Conservation (phyloP, 2,888 invertebrate species). For the Eupeodes luniger region DNA sequence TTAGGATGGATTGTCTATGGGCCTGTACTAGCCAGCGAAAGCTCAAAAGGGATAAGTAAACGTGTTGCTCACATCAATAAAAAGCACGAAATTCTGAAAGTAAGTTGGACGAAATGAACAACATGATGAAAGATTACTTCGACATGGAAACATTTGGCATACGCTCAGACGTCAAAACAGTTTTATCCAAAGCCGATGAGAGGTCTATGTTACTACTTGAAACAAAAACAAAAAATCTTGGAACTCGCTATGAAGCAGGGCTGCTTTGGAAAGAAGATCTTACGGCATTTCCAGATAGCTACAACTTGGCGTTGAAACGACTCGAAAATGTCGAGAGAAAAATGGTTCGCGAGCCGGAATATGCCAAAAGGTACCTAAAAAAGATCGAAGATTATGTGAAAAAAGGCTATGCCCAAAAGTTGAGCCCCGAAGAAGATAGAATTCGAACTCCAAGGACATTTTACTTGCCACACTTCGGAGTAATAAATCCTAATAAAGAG, state of each 20-base stretch:
- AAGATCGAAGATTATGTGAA: slow-evolving; percentile 66
- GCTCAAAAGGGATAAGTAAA: background rate
- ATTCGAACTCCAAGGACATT: too few species aligned
- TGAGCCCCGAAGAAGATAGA: slow-evolving; percentile 59
- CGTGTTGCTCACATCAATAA: background rate
- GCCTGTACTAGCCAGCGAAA: background rate
- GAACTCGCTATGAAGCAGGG: slow-evolving; percentile 33
- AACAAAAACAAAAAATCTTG: slow-evolving; percentile 13
- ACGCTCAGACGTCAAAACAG: background rate
- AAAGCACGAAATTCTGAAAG: background rate
- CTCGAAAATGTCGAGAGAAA: slow-evolving; percentile 55
- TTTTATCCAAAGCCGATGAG: background rate
- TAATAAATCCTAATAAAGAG: too few species aligned
- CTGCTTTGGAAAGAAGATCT: slow-evolving; percentile 47
- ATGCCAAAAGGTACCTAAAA: slow-evolving; percentile 50
- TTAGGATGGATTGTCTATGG: slow-evolving; percentile 11
- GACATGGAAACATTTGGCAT: slow-evolving; percentile 6
- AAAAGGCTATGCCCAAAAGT: slow-evolving; percentile 73
- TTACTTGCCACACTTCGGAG: too few species aligned
- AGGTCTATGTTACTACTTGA: background rate
- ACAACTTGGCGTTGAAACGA: slow-evolving; percentile 65
- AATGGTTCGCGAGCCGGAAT: slow-evolving; percentile 40
- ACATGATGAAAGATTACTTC: background rate
- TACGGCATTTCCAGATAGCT: slow-evolving; percentile 14
- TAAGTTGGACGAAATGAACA: background rate